Conservation (phyloP, 2,888 invertebrate genomes). For the Horisme vitalbata region DNA sequence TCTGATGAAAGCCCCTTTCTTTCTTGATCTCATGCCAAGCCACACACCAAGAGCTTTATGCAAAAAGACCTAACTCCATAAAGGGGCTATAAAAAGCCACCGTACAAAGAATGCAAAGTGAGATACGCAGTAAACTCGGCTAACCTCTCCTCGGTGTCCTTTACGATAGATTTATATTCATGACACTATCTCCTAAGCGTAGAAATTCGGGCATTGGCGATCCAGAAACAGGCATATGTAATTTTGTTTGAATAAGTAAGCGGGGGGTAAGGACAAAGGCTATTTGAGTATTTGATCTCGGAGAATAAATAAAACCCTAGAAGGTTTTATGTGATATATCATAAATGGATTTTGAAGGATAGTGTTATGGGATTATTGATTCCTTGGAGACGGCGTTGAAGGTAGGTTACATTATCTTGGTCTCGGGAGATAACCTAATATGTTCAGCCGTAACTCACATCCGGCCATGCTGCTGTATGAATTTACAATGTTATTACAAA, state of each 20-base stretch:
- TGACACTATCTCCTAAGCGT: constrained; percentile 80
- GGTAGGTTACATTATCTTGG: constrained; percentile 48
- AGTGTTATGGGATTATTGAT: constrained; percentile 69
- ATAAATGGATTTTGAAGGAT: constrained; percentile 75
- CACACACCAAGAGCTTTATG: constrained; percentile 60
- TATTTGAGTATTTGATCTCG: constrained; percentile 81
- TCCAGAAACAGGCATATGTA: constrained; percentile 81
- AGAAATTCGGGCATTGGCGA: constrained; percentile 82
- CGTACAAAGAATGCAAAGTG: constrained; percentile 81
- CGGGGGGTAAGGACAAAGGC: constrained; percentile 78
- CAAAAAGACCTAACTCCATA: constrained; percentile 78
- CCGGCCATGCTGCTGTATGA: constrained; percentile 27
- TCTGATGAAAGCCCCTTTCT: constrained; percentile 19
- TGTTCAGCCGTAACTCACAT: constrained; percentile 40
- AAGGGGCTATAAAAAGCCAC: constrained; percentile 75
- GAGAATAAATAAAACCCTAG: constrained; percentile 73
- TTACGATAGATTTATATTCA: constrained; percentile 83
- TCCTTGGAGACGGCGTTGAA: constrained; percentile 49
- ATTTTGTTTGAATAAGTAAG: constrained; percentile 83
- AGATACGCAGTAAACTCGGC: constrained; percentile 71
- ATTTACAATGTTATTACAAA: constrained; percentile 34
- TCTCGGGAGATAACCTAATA: constrained; percentile 53
- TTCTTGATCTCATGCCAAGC: constrained; percentile 25
- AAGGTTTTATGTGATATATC: constrained; percentile 72
- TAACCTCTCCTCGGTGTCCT: constrained; percentile 74